Evolutionary conservation across 1,140 invertebrate species (phyloP).

Genomic region (Chironomus tepperi): DNA sequence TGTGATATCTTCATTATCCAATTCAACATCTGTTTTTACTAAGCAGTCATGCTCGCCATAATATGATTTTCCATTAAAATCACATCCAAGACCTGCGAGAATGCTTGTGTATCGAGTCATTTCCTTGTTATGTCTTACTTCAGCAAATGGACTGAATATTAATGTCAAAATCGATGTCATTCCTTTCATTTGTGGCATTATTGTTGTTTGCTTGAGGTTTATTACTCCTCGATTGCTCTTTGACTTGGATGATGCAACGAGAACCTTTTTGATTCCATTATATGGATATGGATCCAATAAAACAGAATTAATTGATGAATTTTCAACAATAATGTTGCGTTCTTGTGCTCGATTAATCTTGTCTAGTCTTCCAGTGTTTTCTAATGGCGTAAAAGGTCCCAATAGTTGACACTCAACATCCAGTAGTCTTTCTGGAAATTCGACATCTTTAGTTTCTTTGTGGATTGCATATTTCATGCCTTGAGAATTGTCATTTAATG

Average conservation of each 20-base stretch:
- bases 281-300: slow-evolving; percentile 59
- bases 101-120: slow-evolving; percentile 60
- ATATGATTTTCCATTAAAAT: slow-evolving; percentile 44
- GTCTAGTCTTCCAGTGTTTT: neutral
- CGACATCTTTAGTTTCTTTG: neutral
- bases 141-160: slow-evolving; percentile 68
- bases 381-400: neutral
- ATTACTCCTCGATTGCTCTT: slow-evolving; percentile 46
- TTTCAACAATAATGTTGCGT: slow-evolving; percentile 50
- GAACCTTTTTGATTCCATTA: slow-evolving; percentile 42
- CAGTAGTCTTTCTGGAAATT: neutral
- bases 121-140: slow-evolving; percentile 53
- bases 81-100: slow-evolving; percentile 71
- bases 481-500: neutral
- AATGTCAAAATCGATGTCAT: slow-evolving; percentile 64
- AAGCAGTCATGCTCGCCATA: slow-evolving; percentile 79
- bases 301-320: slow-evolving; percentile 75
- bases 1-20: slow-evolving; percentile 53
- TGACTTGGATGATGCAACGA: slow-evolving; percentile 56
- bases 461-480: neutral
- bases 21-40: slow-evolving; percentile 61
- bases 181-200: slow-evolving; percentile 80
- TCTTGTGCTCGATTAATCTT: neutral
- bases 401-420: neutral
- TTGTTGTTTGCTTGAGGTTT: slow-evolving; percentile 63